phyloP scores from a whole-genome alignment of 2,888 invertebrate genomes.

The Ormyrus thymus region DNA sequence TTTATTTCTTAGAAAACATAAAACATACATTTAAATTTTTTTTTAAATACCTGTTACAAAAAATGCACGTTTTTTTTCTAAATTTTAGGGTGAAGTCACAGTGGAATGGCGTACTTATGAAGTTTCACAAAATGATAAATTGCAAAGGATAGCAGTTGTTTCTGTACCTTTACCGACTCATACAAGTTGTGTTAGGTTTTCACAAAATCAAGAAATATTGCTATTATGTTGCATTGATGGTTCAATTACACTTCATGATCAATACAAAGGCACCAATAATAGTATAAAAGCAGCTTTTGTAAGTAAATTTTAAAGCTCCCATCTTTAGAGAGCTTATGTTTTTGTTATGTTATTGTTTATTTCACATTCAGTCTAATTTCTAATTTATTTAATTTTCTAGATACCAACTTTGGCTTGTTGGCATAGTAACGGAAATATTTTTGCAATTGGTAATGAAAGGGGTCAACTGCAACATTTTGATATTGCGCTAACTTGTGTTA shows the following conservation, averaged over 20 bases:
- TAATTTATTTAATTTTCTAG: constrained; percentile 67
- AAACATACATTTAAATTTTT: background rate
- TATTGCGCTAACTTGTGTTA: constrained; percentile 81
- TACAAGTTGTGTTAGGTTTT: constrained; percentile 80
- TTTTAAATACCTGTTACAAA: background rate
- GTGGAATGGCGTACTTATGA: constrained; percentile 83
- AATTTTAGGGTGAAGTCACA: constrained; percentile 79
- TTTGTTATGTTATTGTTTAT: background rate
- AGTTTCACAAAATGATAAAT: constrained; percentile 77
- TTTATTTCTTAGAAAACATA: too few relatives aligned
- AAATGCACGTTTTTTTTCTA: constrained; percentile 20
- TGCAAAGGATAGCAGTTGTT: constrained; percentile 81
- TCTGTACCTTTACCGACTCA: constrained; percentile 84
- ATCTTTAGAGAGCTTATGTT: too few relatives aligned
- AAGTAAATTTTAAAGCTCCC: constrained; percentile 70
- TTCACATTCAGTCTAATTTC: background rate
- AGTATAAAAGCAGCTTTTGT: constrained; percentile 88
- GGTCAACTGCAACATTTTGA: constrained; percentile 87
- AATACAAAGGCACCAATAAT: constrained; percentile 84
- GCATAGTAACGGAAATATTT: constrained; percentile 83
- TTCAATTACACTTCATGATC: constrained; percentile 87
- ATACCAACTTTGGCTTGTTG: constrained; percentile 82
- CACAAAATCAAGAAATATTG: constrained; percentile 84
- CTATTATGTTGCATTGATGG: constrained; percentile 91
- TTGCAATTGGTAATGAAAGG: constrained; percentile 82